Conservation (phyloP, 2,888 invertebrate species). For the Halictus quadricinctus region DNA sequence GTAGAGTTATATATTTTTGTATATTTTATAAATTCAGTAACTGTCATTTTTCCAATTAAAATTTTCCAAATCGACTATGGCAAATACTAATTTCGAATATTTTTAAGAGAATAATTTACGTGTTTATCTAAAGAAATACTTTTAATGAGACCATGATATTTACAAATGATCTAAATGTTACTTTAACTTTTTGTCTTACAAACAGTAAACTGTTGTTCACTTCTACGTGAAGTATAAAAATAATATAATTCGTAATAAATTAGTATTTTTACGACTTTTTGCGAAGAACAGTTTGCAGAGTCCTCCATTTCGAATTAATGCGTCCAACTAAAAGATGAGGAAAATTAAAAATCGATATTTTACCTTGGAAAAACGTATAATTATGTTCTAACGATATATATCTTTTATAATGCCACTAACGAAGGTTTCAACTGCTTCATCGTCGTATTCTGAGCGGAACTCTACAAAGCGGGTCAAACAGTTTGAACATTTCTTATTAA, state of each 20-base stretch:
- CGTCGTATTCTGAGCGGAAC: background rate
- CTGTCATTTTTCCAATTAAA: background rate
- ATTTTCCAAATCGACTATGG: background rate
- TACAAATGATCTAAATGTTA: too few relatives aligned
- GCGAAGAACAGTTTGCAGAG: background rate
- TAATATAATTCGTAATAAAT: background rate
- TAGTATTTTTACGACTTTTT: background rate
- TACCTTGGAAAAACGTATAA: background rate
- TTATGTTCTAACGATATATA: background rate
- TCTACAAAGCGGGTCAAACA: background rate
- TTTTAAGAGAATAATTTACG: background rate
- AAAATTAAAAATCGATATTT: background rate
- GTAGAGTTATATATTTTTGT: too few relatives aligned
- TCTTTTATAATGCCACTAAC: background rate
- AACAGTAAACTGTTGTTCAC: too few relatives aligned
- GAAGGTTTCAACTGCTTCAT: background rate
- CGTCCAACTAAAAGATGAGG: background rate
- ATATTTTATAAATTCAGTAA: background rate
- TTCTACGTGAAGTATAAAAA: too few relatives aligned
- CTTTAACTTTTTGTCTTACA: too few relatives aligned
- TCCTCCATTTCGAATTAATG: background rate
- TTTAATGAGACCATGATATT: too few relatives aligned
- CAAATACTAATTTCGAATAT: background rate
- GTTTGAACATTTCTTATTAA: background rate
- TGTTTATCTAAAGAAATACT: background rate